phyloP scores from a whole-genome alignment of 2,797 vertebrate genomes.

The Crocidura indochinensis region DNA sequence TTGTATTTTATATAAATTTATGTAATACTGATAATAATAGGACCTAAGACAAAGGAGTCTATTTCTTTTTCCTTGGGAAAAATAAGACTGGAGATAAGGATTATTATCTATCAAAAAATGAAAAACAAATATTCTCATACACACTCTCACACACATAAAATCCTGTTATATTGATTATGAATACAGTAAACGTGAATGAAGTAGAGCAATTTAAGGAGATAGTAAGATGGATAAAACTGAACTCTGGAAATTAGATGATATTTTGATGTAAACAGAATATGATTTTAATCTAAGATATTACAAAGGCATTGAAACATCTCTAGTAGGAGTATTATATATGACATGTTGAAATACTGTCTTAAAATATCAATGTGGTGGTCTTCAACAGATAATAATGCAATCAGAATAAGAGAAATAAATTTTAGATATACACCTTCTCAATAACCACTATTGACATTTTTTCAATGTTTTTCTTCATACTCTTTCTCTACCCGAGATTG shows the following conservation, averaged over 20 bases:
- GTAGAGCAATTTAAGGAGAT: not conserved
- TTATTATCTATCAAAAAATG: slow-evolving; percentile 23
- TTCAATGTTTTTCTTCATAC: not conserved
- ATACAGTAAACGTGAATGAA: not conserved
- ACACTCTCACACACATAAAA: not conserved
- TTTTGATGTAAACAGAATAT: not conserved
- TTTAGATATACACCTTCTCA: not conserved
- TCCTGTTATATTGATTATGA: not conserved
- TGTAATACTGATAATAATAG: not conserved
- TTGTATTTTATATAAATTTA: not conserved
- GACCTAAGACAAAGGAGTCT: not conserved
- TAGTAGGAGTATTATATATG: not conserved
- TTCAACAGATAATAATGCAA: too few relatives aligned
- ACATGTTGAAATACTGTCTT: not conserved
- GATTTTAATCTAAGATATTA: not conserved
- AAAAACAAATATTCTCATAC: not conserved
- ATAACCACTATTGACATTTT: too few relatives aligned
- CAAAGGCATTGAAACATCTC: not conserved
- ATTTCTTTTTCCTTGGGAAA: not conserved
- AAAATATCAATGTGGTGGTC: not conserved
- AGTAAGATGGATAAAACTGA: not conserved
- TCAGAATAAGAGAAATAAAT: not conserved
- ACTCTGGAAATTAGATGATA: not conserved
- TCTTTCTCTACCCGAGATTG: not conserved
- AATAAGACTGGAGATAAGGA: not conserved